Evolutionary conservation across 1,140 invertebrate species (phyloP).

Genomic region (Drosophila mauritiana): DNA sequence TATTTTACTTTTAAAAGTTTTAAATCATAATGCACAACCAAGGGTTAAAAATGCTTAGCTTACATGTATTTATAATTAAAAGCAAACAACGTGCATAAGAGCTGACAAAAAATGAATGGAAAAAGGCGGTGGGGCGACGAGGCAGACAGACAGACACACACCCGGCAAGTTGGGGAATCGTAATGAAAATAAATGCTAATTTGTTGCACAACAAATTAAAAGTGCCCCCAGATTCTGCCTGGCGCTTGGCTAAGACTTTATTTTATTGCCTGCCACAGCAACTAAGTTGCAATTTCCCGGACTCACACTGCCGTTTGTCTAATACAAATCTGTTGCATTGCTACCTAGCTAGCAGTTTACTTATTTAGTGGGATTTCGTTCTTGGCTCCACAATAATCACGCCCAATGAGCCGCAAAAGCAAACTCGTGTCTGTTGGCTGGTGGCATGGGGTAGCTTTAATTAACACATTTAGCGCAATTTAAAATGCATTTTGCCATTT

Average conservation of each 20-base stretch:
- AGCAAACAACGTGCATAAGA: conserved; percentile 52
- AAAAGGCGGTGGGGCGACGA: not conserved
- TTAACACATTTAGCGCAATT: conserved; percentile 72
- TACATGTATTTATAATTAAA: conserved; percentile 68
- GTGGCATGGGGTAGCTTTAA: conserved; percentile 50
- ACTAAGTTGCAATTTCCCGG: conserved; percentile 68
- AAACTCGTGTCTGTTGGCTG: conserved; percentile 34
- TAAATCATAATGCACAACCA: too few relatives aligned
- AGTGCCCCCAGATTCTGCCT: conserved; percentile 49
- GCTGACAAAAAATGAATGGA: conserved; percentile 32
- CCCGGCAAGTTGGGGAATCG: conserved; percentile 49
- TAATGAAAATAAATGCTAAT: conserved; percentile 82
- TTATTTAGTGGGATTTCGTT: conserved; percentile 62
- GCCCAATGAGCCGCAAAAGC: conserved; percentile 51
- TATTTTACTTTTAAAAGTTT: too few relatives aligned
- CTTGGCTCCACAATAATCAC: conserved; percentile 55
- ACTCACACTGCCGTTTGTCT: conserved; percentile 30
- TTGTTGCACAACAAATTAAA: conserved; percentile 82
- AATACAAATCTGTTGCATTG: conserved; percentile 71
- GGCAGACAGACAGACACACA: conserved; percentile 2
- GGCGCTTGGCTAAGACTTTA: conserved; percentile 66
- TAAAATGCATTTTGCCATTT: conserved; percentile 76
- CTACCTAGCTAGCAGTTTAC: conserved; percentile 43
- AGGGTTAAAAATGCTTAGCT: conserved; percentile 23
- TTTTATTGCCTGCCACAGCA: conserved; percentile 76